Percentiles rank a stretch among this genome's conserved stretches.
These are phyloP conservation scores for Poecile montanus DNA, from an alignment of 2,797 vertebrate species.

Conservation along the genomic window DNA sequence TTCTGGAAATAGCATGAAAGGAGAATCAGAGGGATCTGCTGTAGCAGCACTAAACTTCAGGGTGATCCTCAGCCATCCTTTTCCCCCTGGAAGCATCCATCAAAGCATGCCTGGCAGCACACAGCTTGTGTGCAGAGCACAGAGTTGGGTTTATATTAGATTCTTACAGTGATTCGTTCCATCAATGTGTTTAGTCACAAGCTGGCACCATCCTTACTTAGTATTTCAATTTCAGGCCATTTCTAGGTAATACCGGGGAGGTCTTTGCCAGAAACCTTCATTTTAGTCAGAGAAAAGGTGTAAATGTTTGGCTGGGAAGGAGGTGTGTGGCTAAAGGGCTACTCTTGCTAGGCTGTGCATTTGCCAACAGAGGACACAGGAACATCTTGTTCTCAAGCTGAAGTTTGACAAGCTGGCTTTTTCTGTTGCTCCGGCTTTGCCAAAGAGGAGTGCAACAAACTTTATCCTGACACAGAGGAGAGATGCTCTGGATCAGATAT, in stretches of 20 bases:
- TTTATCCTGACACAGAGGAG: neutral
- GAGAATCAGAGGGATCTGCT: neutral
- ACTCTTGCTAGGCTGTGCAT: neutral
- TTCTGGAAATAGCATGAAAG: neutral
- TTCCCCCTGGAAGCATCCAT: neutral
- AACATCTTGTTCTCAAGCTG: slow-evolving; percentile 47
- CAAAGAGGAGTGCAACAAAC: neutral
- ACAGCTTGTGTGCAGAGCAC: neutral
- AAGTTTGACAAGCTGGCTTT: slow-evolving; percentile 25
- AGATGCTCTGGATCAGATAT: neutral
- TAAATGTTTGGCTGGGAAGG: neutral
- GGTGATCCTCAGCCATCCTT: neutral
- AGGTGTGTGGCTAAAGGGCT: slow-evolving; percentile 5
- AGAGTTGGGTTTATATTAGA: neutral
- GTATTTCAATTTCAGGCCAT: neutral
- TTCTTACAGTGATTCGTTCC: neutral
- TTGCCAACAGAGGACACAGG: slow-evolving; percentile 34
- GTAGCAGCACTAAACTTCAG: neutral
- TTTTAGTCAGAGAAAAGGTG: neutral
- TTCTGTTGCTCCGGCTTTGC: neutral
- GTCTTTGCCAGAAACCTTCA: neutral
- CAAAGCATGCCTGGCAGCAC: neutral
- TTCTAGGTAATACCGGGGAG: neutral
- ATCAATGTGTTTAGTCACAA: neutral
- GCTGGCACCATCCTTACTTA: neutral